Evolutionary conservation across 2,113 vertebrate species (phyloP), one percentile per base, ranked within the genome.

Genomic region (Phrynocephalus versicolor): DNA sequence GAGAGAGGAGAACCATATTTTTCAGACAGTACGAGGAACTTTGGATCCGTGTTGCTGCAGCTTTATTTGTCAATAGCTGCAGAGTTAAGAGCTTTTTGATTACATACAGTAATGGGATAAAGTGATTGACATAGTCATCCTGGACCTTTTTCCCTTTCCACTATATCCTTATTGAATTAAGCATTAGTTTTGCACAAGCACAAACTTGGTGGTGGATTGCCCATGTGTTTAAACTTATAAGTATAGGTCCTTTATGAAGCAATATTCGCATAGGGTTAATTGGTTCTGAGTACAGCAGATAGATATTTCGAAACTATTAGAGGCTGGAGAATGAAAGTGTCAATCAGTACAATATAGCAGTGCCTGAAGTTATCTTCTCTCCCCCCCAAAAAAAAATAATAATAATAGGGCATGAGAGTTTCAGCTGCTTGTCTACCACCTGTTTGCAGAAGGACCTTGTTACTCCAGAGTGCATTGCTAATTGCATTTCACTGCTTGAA

Each of bases 401-500:
- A n/a, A n/a, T n/a, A n/a, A 85, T 84, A 81, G 58, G 58, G 65
- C 81, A 76, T 87, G 69, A 81, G 1, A 70, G 73, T 84, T 89
- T 89, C 76, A 91, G 87, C 85, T 90, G 87, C 55, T 83, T 62
- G 86, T 86, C 81, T 81, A 58, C 87, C 78, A 79, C 82, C 81
- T 93, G 87, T 90, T 82, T 87, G 55, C 81, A 86, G 45, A 88
- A 94, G 90, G 86, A 91, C 87, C 86, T 75, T 14, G 1, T 87
- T 90, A 85, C 88, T 90, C 86, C 33, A 84, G 86, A 84, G 81
- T 85, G 9, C 79, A 30, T 89, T 90, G 55, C 86, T 94, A 90
- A 92, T 94, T 91, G 64, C 79, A 83, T 91, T 90, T 91, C 82
- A 90, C 85, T 71, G 79, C 79, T 88, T 90, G 87, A 87, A 94